Base-by-base conservation (phyloP, 2,113 vertebrate species). In the Nyctibius bracteatus region DNA sequence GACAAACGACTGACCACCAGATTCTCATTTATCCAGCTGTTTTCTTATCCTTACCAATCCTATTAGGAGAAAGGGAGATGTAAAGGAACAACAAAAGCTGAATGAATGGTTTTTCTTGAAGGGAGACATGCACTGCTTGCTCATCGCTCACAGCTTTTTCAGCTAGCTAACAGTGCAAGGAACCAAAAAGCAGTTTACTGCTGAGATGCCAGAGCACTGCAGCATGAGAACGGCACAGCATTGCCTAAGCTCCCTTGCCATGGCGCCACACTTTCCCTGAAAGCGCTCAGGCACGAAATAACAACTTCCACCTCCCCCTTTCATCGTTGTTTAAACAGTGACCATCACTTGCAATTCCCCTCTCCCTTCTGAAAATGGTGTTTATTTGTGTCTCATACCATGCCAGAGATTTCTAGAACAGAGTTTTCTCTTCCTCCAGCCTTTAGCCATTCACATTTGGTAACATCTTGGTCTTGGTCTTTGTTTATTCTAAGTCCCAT, bases 171-270 rank as follows among this genome's bases (percentile, higher is more conserved):
- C 68, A 61, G 72, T 78, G 92, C 89, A 92, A 94, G 73, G 88
- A 92, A 97, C 65, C 85, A 90, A 88, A 93, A 93, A 74, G 49
- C 80, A 86, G 84, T 94, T 84, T 87, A 47, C 70, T 65, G 94
- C 92, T 77, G 83, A 77, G 89, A 78, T 54, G 72, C 57, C 67
- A 88, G 81, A 83, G 61, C 84, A 88, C 87, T 94, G 96, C 95
- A 96, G 93, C 55, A 82, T 13, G 9, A 91, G 70, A 81, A 20
- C 47, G 67, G 58, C 75, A 70, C 55, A 44, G 75, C n/a, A 58
- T 11, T 14, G 6, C 83, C 80, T 46, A 19, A 55, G 44, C 37
- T 85, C 27, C 41, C 81, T 72, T 57, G 54, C 72, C 68, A 80
- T 0, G 0, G 66, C 81, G 44, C 84, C 79, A 87, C 15, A 11